Evolutionary conservation across 2,888 invertebrate species (phyloP).

Genomic region (Papilio elwesi): DNA sequence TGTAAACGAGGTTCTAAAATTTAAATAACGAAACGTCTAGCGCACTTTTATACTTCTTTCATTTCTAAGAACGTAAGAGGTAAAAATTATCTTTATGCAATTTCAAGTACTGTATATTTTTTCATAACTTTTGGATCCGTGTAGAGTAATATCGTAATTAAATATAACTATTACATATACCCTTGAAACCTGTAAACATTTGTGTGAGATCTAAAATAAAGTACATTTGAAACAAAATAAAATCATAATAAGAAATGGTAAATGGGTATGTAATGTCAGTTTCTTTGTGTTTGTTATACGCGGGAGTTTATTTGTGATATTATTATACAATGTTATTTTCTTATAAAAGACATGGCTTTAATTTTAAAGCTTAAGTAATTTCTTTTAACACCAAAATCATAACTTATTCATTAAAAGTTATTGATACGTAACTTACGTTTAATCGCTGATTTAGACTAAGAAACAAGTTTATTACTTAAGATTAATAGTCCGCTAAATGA

Average conservation of each 20-base stretch:
- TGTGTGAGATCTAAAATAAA: too few relatives aligned
- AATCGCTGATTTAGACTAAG: slow-evolving; percentile 56
- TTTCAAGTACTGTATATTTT: not conserved
- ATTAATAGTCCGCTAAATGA: slow-evolving; percentile 81
- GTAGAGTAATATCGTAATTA: too few relatives aligned
- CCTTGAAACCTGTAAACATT: too few relatives aligned
- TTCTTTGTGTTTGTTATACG: not conserved
- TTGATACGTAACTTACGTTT: slow-evolving; percentile 45
- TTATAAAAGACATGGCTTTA: not conserved
- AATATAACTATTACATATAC: too few relatives aligned
- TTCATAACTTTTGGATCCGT: not conserved
- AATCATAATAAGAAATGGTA: too few relatives aligned
- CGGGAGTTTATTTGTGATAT: not conserved
- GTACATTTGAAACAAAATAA: too few relatives aligned
- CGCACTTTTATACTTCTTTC: slow-evolving; percentile 46
- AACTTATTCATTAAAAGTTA: slow-evolving; percentile 42
- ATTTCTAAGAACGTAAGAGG: slow-evolving; percentile 23
- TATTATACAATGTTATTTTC: not conserved
- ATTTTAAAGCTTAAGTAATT: not conserved
- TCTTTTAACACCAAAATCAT: slow-evolving; percentile 9
- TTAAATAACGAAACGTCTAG: slow-evolving; percentile 52
- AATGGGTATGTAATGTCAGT: too few relatives aligned
- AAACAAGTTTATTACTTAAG: slow-evolving; percentile 75
- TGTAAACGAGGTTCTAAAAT: slow-evolving; percentile 64
- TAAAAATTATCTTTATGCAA: not conserved